phyloP scores from a whole-genome alignment of 2,888 invertebrate species.

The Clostera curtula region DNA sequence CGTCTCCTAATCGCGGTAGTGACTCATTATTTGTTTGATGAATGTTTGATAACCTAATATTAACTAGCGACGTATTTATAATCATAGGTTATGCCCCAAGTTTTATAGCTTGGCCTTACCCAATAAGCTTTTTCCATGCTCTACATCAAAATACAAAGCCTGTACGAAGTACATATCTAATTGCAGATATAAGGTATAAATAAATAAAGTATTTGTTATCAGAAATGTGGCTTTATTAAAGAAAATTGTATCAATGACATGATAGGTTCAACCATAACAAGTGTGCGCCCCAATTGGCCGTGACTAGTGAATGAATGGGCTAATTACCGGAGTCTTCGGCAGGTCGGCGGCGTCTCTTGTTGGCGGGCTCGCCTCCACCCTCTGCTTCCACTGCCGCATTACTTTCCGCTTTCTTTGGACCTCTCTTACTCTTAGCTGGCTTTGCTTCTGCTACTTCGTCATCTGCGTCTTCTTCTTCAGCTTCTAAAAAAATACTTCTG shows the following conservation, averaged over 20 bases:
- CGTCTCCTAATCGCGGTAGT: too few species aligned
- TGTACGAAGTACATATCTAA: too few species aligned
- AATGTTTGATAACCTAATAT: too few species aligned
- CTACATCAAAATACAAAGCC: too few species aligned
- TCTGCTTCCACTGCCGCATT: conserved; percentile 33
- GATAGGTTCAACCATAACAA: conserved; percentile 53
- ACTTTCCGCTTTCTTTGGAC: conserved; percentile 45
- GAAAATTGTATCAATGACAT: conserved; percentile 45
- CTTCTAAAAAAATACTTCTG: conserved; percentile 15
- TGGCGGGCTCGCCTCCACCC: conserved; percentile 42
- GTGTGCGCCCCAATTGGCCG: conserved; percentile 47
- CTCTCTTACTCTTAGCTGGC: conserved; percentile 49
- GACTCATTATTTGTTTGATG: too few species aligned
- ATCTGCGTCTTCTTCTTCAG: conserved; percentile 36
- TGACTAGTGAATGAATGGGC: too few species aligned
- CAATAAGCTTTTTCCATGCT: too few species aligned
- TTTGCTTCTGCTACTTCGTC: conserved; percentile 42
- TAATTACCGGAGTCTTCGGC: too few species aligned
- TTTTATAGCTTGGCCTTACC: too few species aligned
- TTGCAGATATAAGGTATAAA: too few species aligned
- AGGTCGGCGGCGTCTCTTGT: conserved; percentile 53
- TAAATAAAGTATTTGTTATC: conserved; percentile 59
- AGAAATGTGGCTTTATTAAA: conserved; percentile 61
- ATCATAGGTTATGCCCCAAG: too few species aligned
- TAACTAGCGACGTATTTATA: too few species aligned